Percentiles rank a stretch among this genome's conserved stretches.
phyloP scores from a whole-genome alignment of 1,140 invertebrate genomes.

The Littorina saxatilis region DNA sequence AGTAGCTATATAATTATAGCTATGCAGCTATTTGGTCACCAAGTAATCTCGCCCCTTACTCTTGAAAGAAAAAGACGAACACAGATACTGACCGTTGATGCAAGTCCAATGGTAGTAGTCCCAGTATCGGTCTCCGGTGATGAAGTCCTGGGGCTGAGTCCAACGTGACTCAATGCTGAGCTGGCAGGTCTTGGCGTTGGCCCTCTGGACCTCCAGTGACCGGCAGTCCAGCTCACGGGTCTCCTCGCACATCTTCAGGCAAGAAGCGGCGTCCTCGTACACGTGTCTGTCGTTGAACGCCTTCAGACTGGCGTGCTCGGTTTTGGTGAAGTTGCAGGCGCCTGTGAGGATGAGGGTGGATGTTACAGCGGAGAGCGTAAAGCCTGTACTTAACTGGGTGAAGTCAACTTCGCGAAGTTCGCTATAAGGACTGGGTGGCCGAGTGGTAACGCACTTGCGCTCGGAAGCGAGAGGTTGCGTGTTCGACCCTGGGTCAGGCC shows the following conservation, averaged over 20 bases:
- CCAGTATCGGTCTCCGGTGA: neutral
- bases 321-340: neutral
- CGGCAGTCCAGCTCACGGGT: constrained; percentile 26
- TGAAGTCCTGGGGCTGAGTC: neutral
- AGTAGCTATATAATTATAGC: too few relatives aligned
- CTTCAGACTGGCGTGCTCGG: constrained; percentile 1
- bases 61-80: too few relatives aligned
- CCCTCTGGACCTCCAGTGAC: neutral
- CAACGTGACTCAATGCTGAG: constrained; percentile 19
- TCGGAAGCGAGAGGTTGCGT: too few relatives aligned
- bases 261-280: neutral
- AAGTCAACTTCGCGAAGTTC: too few relatives aligned
- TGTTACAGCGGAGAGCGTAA: too few relatives aligned
- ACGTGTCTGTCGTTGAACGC: constrained; percentile 4
- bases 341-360: too few relatives aligned
- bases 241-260: neutral
- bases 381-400: too few relatives aligned
- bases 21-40: too few relatives aligned
- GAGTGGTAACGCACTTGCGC: too few relatives aligned
- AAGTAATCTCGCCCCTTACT: too few relatives aligned
- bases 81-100: constrained; percentile 5
- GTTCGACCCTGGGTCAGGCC: too few relatives aligned
- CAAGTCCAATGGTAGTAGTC: constrained; percentile 36
- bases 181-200: neutral
- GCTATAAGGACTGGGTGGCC: too few relatives aligned